Evolutionary conservation across 2,888 invertebrate species (phyloP), one percentile per base, ranked within the genome.

Genomic region (Unio delphinus): DNA sequence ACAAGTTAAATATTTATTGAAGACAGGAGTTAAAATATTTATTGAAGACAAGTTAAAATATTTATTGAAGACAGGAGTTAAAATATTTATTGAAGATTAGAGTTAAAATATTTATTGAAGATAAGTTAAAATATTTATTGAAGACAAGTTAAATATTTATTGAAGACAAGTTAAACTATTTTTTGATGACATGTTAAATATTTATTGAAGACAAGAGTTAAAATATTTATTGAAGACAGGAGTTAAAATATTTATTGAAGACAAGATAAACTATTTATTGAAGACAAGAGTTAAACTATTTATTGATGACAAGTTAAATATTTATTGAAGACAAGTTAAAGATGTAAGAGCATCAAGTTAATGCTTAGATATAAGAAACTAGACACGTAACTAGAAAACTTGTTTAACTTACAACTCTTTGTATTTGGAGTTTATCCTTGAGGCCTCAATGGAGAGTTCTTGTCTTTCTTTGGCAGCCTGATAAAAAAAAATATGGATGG

Each of bases 401-500:
- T 26, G 17, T n/a, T 56, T 23, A 61, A 83, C 87, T 88, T 79
- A 88, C 88, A 67, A 67, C 58, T 85, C 76, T 73, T 82, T 85
- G 76, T 86, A 84, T 73, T 83, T 86, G 34, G 80, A 82, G 60
- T 86, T 85, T 65, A 89, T 81, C 69, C 89, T 80, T n/a, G 89
- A 89, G 34, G 88, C 87, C 62, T 89, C 90, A 56, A 90, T 83
- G 0, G 89, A 88, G 23, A 87, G 75, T 65, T 87, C 86, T 68
- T 89, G 89, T 70, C 86, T 80, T 65, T 87, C 84, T 68, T 87
- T 88, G 56, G 90, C 89, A 67, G 87, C 88, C 87, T 88, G 70
- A 15, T 15, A 15, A 45, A 45, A 45, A 45, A 45, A 45, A 45
- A 45, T 11, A 45, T 45, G 45, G 15, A 45, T 11, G 45, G 45